These are phyloP conservation scores for Albula goreensis DNA, from an alignment of 2,113 vertebrate species.

Conservation along the genomic window DNA sequence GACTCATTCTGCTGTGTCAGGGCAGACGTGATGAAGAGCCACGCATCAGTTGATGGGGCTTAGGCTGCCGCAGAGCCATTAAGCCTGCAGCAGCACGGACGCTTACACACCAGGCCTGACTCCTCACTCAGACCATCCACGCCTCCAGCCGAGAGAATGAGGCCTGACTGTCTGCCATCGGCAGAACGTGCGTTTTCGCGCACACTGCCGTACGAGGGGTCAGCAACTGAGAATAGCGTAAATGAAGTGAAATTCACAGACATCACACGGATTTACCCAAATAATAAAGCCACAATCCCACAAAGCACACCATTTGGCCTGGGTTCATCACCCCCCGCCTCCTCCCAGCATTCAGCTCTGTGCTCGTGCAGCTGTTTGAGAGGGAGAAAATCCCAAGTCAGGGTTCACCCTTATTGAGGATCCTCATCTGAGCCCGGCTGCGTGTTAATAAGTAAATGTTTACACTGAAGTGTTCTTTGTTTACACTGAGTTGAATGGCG, in stretches of 20 bases:
- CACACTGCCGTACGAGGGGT: neutral
- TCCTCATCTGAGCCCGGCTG: constrained; percentile 45
- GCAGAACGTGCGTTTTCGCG: neutral
- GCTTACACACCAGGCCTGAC: neutral
- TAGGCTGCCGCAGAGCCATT: neutral
- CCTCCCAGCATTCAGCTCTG: neutral
- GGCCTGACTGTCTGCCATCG: neutral
- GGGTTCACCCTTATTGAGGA: constrained; percentile 46
- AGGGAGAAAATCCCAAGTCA: constrained; percentile 34
- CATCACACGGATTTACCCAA: neutral
- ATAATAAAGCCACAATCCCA: neutral
- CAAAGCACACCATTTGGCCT: neutral
- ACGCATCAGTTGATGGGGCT: neutral
- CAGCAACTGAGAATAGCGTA: neutral
- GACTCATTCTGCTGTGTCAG: constrained; percentile 19
- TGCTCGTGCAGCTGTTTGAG: constrained; percentile 16
- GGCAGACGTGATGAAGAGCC: constrained; percentile 14
- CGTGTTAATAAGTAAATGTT: constrained; percentile 65
- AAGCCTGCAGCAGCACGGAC: neutral
- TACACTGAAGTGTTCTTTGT: constrained; percentile 57
- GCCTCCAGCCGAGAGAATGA: neutral
- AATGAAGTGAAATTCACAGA: neutral
- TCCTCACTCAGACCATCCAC: constrained; percentile 14
- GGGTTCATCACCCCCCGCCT: neutral
- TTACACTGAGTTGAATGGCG: constrained; percentile 57